These are phyloP conservation scores for Brachionus plicatilis DNA, from an alignment of 1,140 invertebrate species.

Conservation along the genomic window DNA sequence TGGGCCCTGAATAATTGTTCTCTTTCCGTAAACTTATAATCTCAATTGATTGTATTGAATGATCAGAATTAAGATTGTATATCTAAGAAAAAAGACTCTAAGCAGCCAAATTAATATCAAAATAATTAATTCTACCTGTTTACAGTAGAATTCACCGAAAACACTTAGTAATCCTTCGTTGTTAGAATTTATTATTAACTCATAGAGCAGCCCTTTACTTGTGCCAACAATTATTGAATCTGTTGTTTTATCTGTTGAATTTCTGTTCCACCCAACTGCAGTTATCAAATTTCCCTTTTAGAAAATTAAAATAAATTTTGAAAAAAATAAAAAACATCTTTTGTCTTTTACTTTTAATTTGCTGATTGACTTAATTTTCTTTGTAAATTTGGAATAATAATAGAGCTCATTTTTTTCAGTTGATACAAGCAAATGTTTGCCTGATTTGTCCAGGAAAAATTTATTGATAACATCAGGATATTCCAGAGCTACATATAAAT, in stretches of 20 bases:
- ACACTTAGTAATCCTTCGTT: slow-evolving; percentile 74
- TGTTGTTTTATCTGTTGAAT: slow-evolving; percentile 61
- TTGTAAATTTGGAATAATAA: slow-evolving; percentile 66
- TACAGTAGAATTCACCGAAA: slow-evolving; percentile 74
- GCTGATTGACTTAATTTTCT: slow-evolving; percentile 62
- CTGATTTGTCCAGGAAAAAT: slow-evolving; percentile 78
- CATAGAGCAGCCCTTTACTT: slow-evolving; percentile 78
- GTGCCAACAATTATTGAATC: slow-evolving; percentile 81
- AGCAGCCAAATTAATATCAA: neutral
- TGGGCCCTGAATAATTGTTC: slow-evolving; percentile 61
- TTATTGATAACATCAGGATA: slow-evolving; percentile 61
- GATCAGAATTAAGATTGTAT: slow-evolving; percentile 59
- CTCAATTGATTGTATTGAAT: slow-evolving; percentile 76
- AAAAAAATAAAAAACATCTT: neutral
- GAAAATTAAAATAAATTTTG: neutral
- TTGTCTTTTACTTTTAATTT: slow-evolving; percentile 52
- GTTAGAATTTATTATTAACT: slow-evolving; percentile 74
- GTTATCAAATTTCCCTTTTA: slow-evolving; percentile 74
- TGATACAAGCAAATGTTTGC: slow-evolving; percentile 73
- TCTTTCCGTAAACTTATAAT: slow-evolving; percentile 54
- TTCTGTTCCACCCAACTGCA: slow-evolving; percentile 81
- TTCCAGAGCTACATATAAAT: slow-evolving; percentile 51
- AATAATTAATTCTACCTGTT: slow-evolving; percentile 64
- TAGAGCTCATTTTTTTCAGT: slow-evolving; percentile 69
- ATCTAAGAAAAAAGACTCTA: neutral